Conservation (phyloP, 2,113 vertebrate genomes). For the Strigops habroptila region DNA sequence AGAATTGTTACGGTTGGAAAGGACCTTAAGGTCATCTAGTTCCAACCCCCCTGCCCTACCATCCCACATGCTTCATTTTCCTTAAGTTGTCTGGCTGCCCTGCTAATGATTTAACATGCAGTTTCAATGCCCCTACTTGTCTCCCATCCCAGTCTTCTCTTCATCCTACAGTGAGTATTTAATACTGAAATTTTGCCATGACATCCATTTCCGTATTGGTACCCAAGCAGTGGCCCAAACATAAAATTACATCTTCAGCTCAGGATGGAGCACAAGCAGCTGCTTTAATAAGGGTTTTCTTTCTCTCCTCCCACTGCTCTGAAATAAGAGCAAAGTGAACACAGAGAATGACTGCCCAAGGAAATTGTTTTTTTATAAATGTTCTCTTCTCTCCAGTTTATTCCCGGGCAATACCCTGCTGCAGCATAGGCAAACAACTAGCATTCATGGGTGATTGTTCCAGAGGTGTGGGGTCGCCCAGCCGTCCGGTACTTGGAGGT, state of each 20-base stretch:
- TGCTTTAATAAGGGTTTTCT: slow-evolving; percentile 41
- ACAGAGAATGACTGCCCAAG: slow-evolving; percentile 8
- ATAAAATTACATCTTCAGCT: slow-evolving; percentile 16
- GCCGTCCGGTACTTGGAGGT: not conserved
- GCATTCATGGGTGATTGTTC: slow-evolving; percentile 8
- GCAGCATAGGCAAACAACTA: not conserved
- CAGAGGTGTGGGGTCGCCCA: not conserved
- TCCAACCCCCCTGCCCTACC: not conserved
- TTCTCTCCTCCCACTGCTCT: slow-evolving; percentile 23
- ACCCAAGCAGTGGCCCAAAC: not conserved
- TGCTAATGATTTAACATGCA: not conserved
- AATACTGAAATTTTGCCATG: not conserved
- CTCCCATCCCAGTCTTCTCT: not conserved
- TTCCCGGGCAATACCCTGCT: not conserved
- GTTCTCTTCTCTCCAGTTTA: slow-evolving; percentile 23
- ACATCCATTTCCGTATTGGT: slow-evolving; percentile 15
- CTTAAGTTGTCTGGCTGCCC: not conserved
- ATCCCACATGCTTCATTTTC: not conserved
- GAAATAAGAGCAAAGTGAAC: slow-evolving; percentile 35
- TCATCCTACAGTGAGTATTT: not conserved
- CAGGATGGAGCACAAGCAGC: slow-evolving; percentile 7
- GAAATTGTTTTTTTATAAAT: slow-evolving; percentile 50
- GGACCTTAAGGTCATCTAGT: not conserved
- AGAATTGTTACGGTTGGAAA: not conserved
- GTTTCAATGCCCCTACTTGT: not conserved